Base-by-base conservation (phyloP, 2,797 vertebrate genomes). In the Synanceia verrucosa region DNA sequence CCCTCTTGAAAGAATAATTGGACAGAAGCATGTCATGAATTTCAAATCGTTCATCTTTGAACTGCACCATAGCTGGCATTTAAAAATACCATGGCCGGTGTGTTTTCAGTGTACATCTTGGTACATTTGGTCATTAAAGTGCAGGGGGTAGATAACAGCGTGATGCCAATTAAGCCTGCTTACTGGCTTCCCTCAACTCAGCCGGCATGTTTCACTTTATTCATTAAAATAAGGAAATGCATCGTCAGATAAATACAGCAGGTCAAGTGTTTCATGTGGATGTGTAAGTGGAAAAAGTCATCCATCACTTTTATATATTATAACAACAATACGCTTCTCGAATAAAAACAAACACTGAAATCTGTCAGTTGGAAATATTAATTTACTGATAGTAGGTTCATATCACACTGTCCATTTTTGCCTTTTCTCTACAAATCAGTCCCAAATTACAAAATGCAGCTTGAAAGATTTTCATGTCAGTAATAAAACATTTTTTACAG, bases 91-190 rank as follows among this genome's bases (percentile, higher is more conserved):
- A 91, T 88, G 9, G 52, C 21, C 74, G 71, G 60, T 73, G 75
- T 86, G 82, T 50, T 81, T 84, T 86, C 66, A 76, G 47, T 31
- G 41, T 68, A 81, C 50, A 52, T 89, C 89, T 89, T 90, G n/a
- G n/a, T 77, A 79, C 81, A 88, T 68, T 56, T 79, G 78, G 68
- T 90, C 88, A 87, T 95, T 93, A 92, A 91, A 83, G 51, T 78
- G 78, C 70, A 72, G 74, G 77, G 19, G 68, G 66, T n/a, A n/a
- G 55, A 76, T 77, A 83, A 86, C 92, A 51, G 92, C 72, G 37
- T 86, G 93, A 69, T 79, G 84, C 94, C 94, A 95, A 95, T 96
- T 95, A 95, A 75, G 60, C 34, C 72, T 74, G 76, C 52, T 85
- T 81, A 84, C 67, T 3, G 16, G 44, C 70, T 46, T 63, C 70